Evolutionary conservation across 2,113 vertebrate genomes (phyloP).

Genomic region (chimpanzee (Pan troglodytes)): NHGRI_mPanTro3-v2.1_pri NC_086015.1:58318501-58319000

Average conservation of each 20-base stretch:
- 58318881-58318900: too few relatives aligned
- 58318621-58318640: background rate
- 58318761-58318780: background rate
- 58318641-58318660: background rate
- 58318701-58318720: background rate
- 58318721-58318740: accelerated
- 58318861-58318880: background rate
- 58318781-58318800: background rate
- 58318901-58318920: background rate
- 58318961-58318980: background rate
- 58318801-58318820: background rate
- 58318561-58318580: background rate
- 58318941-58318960: background rate
- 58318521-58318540: background rate
- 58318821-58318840: background rate
- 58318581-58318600: background rate
- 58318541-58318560: background rate
- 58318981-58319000: too few relatives aligned
- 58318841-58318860: background rate
- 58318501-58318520: background rate
- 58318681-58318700: background rate
- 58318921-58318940: background rate
- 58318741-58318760: background rate
- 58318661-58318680: too few relatives aligned
- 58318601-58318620: background rate